These are phyloP conservation scores for Coendou prehensilis DNA, from an alignment of 2,797 vertebrate genomes.

Conservation along the genomic window DNA sequence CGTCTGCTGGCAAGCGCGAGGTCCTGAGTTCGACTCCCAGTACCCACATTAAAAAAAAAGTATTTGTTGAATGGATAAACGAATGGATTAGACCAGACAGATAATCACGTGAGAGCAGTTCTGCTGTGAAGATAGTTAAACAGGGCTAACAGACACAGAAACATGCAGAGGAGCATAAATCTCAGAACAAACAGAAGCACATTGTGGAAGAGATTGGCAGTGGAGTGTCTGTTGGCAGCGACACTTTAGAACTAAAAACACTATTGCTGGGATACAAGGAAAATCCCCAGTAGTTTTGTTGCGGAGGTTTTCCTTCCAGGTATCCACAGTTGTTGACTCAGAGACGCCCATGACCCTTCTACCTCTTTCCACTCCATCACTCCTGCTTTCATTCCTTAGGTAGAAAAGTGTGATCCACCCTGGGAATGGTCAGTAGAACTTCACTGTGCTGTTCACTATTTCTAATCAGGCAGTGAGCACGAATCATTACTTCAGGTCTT, in stretches of 20 bases:
- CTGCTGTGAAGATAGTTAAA: too few relatives aligned
- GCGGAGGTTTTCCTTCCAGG: neutral
- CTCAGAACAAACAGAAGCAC: neutral
- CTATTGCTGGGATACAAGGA: neutral
- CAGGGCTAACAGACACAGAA: too few relatives aligned
- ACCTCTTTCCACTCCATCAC: neutral
- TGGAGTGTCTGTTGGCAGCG: neutral
- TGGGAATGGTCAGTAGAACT: neutral
- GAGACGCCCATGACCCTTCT: neutral
- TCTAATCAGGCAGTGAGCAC: neutral
- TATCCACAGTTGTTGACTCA: neutral
- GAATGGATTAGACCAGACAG: too few relatives aligned
- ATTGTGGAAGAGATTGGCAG: neutral
- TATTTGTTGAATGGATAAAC: too few relatives aligned
- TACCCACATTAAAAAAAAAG: too few relatives aligned
- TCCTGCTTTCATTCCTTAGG: neutral
- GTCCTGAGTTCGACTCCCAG: too few relatives aligned
- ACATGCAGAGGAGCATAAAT: too few relatives aligned
- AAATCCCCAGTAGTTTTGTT: neutral
- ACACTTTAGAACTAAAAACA: neutral
- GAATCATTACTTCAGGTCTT: neutral
- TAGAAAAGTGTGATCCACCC: neutral
- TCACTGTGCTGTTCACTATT: neutral
- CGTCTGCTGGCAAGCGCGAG: too few relatives aligned
- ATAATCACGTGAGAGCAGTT: too few relatives aligned